Conservation (phyloP, 2,797 vertebrate species). For the Sebastes miniatus region DNA sequence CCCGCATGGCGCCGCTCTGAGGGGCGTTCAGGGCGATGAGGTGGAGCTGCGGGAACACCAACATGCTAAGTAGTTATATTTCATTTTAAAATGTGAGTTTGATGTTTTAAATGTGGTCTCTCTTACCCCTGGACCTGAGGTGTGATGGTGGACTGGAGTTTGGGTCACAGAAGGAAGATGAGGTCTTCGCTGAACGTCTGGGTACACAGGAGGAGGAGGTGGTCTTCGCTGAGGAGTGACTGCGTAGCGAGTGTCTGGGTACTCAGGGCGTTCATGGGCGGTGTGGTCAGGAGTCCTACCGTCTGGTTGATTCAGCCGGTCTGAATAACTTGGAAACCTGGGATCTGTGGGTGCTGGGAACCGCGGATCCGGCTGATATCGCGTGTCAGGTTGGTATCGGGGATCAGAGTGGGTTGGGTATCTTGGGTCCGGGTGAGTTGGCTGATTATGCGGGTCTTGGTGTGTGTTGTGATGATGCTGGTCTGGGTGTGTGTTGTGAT, state of each 20-base stretch:
- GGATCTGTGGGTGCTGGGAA: slow-evolving; percentile 65
- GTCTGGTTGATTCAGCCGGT: slow-evolving; percentile 63
- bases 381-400: slow-evolving; percentile 15
- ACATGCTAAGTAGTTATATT: background rate
- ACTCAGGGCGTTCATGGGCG: slow-evolving; percentile 10
- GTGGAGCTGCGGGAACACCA: slow-evolving; percentile 85
- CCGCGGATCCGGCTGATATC: slow-evolving; percentile 48
- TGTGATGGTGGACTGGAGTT: slow-evolving; percentile 68
- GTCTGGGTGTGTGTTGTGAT: background rate
- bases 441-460: background rate
- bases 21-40: slow-evolving; percentile 90
- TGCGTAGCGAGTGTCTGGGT: slow-evolving; percentile 46
- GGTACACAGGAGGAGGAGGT: slow-evolving; percentile 39
- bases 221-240: slow-evolving; percentile 64
- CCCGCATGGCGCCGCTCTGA: slow-evolving; percentile 85
- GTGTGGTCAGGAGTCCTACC: slow-evolving; percentile 31
- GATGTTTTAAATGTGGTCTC: background rate
- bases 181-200: slow-evolving; percentile 51
- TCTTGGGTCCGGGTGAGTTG: slow-evolving; percentile 25
- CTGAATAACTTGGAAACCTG: slow-evolving; percentile 70
- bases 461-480: background rate
- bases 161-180: slow-evolving; percentile 43
- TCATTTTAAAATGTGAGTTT: background rate
- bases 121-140: slow-evolving; percentile 73
- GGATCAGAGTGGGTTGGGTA: slow-evolving; percentile 26